Percentiles rank a stretch among this genome's conserved stretches.
Conservation (phyloP, 2,888 invertebrate genomes). For the Encarsia formosa region DNA sequence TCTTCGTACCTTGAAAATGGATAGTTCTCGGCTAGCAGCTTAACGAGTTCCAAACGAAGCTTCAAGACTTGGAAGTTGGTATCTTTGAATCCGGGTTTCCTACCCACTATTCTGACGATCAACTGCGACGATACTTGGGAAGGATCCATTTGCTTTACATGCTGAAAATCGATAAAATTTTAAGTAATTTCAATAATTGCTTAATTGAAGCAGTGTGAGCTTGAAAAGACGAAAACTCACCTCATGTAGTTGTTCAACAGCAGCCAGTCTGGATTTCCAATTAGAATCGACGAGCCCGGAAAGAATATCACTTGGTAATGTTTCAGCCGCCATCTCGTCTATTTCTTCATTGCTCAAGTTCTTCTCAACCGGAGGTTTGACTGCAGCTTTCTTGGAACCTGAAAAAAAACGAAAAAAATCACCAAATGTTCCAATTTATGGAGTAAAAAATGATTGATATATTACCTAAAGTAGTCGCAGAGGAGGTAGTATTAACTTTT, state of each 20-base stretch:
- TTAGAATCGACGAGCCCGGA: constrained; percentile 70
- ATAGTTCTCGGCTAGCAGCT: constrained; percentile 72
- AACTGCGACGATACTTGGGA: constrained; percentile 71
- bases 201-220: too few species aligned
- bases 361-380: constrained; percentile 53
- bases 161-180: constrained; percentile 42
- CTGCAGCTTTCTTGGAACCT: constrained; percentile 40
- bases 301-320: constrained; percentile 63
- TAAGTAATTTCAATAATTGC: too few species aligned
- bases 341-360: constrained; percentile 76
- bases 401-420: neutral
- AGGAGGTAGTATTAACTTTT: constrained; percentile 30
- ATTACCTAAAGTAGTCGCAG: constrained; percentile 34
- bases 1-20: constrained; percentile 61
- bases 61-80: constrained; percentile 90
- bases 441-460: constrained; percentile 44
- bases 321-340: constrained; percentile 65
- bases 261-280: constrained; percentile 79
- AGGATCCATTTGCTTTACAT: constrained; percentile 60
- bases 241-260: constrained; percentile 69
- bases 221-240: too few species aligned
- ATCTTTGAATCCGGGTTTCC: constrained; percentile 82
- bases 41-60: constrained; percentile 73
- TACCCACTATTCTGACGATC: constrained; percentile 67
- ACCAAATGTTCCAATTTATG: too few species aligned